A percentile compares a stretch with the other conserved stretches of the same genome.
These are phyloP conservation scores for Galbula dea DNA, from an alignment of 2,113 vertebrate genomes.

Conservation along the genomic window DNA sequence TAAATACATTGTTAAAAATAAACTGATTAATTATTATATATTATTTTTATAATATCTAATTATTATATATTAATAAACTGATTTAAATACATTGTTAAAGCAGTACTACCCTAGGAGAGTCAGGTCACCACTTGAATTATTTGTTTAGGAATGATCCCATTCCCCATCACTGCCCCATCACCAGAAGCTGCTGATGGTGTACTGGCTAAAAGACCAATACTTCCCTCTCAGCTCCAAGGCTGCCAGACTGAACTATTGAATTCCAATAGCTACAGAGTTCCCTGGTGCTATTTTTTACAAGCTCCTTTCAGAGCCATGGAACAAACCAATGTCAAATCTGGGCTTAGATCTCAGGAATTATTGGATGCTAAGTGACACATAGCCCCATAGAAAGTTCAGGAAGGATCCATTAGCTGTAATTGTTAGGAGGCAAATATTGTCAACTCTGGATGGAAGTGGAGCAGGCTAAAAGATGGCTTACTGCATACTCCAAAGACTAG, in stretches of 20 bases:
- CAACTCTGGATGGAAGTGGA: background rate
- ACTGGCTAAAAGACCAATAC: background rate
- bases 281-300: conserved; percentile 16
- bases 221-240: background rate
- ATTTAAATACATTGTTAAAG: background rate
- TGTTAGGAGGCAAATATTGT: background rate
- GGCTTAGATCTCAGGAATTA: background rate
- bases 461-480: background rate
- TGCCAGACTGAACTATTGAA: conserved; percentile 46
- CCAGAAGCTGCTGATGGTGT: background rate
- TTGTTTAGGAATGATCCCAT: background rate
- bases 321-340: background rate
- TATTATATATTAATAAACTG: no score
- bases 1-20: no score
- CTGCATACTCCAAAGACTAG: background rate
- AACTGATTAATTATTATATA: no score
- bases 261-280: background rate
- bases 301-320: background rate
- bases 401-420: background rate
- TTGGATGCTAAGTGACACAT: background rate
- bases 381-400: background rate
- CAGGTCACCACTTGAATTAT: background rate
- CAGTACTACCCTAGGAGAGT: background rate
- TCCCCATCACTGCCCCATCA: background rate
- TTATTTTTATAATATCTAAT: no score